These are phyloP conservation scores for Heterohyrax brucei DNA, from an alignment of 2,797 vertebrate genomes.

Conservation along the genomic window DNA sequence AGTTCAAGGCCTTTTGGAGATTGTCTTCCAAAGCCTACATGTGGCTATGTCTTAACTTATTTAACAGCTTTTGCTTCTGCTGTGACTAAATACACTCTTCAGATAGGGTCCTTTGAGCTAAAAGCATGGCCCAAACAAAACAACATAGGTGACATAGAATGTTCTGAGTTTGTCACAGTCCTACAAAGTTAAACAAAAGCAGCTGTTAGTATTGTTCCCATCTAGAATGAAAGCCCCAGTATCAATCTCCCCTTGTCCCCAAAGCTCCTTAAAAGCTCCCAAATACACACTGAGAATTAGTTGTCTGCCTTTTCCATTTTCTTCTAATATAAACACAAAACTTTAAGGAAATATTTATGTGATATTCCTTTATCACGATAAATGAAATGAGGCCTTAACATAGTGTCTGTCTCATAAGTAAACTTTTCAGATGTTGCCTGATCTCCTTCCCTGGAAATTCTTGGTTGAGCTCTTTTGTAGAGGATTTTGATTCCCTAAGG, in stretches of 20 bases:
- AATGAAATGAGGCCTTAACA: neutral
- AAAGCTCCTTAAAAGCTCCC: conserved; percentile 8
- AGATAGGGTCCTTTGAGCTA: neutral
- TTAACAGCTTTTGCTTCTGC: neutral
- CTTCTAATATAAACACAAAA: neutral
- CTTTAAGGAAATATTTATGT: neutral
- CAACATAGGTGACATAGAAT: neutral
- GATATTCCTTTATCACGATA: neutral
- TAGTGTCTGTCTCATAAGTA: conserved; percentile 6
- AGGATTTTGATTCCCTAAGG: neutral
- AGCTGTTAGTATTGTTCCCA: neutral
- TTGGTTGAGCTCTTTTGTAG: neutral
- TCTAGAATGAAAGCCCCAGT: neutral
- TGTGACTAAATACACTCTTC: conserved; percentile 19
- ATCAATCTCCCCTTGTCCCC: neutral
- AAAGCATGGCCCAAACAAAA: neutral
- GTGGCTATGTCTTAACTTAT: neutral
- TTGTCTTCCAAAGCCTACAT: neutral
- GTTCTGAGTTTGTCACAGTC: neutral
- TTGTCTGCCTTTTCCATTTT: neutral
- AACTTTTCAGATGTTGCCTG: conserved; percentile 13
- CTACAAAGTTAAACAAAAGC: conserved; percentile 52
- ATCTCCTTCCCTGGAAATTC: neutral
- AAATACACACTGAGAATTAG: neutral
- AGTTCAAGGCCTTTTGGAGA: neutral